Evolutionary conservation across 2,797 vertebrate species (phyloP), one percentile per base, ranked within the genome.

Genomic region (Falco peregrinus): DNA sequence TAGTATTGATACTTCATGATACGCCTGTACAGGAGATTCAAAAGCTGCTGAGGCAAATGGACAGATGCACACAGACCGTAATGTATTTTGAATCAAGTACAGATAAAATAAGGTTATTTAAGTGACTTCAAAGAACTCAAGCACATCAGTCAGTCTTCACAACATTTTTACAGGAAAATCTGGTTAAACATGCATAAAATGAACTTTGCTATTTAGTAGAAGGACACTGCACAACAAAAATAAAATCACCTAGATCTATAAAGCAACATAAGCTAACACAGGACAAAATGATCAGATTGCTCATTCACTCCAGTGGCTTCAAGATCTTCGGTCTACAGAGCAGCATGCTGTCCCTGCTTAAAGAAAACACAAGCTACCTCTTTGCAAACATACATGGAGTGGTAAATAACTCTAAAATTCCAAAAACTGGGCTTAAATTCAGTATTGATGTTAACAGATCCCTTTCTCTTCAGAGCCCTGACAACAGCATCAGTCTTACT

Each of bases 251-350:
- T 12, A 59, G 1, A 8, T 13, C 7, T 13, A 39, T 2, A 84
- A 63, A 67, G 45, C 39, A 74, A 70, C 25, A 19, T 9, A 48
- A 35, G 6, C 7, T 56, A 13, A 76, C 45, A 50, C 1, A 59
- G 64, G 41, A 39, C 21, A 73, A 50, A 59, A 31, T 2, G n/a
- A 69, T 24, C 0, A 3, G 75, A 50, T 48, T 35, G 37, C 16
- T 69, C 0, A 3, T 83, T 86, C 73, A 45, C 26, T 64, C 39
- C 67, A 21, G 35, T 2, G 39, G 47, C 21, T 65, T 74, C 59
- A 45, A 1, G 3, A 10, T 5, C 17, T 16, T 16, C 2, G 0
- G 8, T 13, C 29, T 5, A 1, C 2, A 41, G 39, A 41, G 64
- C 63, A 68, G 48, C 35, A 13, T 2, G 1, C 7, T 11, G 24